Evolutionary conservation across 2,797 vertebrate species (phyloP), one percentile per base, ranked within the genome.

Genomic region (Megalops cyprinoides): DNA sequence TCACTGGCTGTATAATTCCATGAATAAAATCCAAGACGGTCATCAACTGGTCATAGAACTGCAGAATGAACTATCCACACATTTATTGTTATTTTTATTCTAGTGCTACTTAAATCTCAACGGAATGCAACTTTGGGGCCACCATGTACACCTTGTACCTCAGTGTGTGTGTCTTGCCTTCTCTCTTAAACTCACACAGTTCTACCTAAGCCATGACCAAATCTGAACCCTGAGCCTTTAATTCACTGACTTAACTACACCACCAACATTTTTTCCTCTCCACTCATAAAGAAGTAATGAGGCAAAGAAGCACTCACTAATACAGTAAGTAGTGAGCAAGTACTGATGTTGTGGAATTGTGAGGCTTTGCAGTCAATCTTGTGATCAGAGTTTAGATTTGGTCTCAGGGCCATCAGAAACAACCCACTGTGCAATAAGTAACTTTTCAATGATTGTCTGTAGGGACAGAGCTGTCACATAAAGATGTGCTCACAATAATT

Each of bases 401-500:
- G 89, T 87, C 84, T 87, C 80, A 10, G n/a, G 74, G 85, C 82
- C 81, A 8, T 42, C 1, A 23, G 15, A 71, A 48, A 75, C 23
- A 37, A 76, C 51, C 34, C 79, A 23, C 42, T 15, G 37, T 80
- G 74, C 79, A 78, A 78, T 78, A 79, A 25, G 87, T 84, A 79
- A 82, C 48, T 60, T 20, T 12, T 78, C 73, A 85, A 85, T 86
- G 91, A 93, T 94, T 92, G 93, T 92, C 91, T 88, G 87, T 80
- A 79, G 86, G 79, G 42, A 85, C 74, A 73, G 80, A 90, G 84
- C 83, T 83, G 85, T 85, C 82, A 86, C 79, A 89, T 83, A 86
- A 89, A 85, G 83, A 82, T 83, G 82, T 82, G 81, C 84, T 88
- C 77, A 80, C 1, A 79, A 83, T 56, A 69, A 88, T 78, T 81